phyloP scores from a whole-genome alignment of 2,113 vertebrate species.

The Leptocoma aspasia region DNA sequence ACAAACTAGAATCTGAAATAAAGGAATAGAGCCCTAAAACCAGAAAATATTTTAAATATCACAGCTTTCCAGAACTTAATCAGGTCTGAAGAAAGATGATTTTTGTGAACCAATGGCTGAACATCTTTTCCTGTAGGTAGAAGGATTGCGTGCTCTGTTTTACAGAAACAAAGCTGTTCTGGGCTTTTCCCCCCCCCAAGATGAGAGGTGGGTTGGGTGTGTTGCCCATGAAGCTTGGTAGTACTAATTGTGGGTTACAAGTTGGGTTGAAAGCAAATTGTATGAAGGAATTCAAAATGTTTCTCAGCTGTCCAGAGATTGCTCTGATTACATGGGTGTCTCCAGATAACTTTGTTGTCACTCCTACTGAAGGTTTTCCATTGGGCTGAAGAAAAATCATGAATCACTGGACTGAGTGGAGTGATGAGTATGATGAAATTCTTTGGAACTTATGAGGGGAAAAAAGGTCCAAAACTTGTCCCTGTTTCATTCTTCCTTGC shows the following conservation, averaged over 20 bases:
- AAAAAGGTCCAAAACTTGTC: not conserved
- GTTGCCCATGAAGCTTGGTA: not conserved
- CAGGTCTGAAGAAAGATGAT: not conserved
- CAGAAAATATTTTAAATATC: not conserved
- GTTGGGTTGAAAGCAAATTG: not conserved
- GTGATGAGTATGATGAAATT: not conserved
- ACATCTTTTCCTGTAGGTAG: not conserved
- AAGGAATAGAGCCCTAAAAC: not conserved
- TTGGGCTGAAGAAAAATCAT: not conserved
- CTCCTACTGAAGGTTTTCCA: not conserved
- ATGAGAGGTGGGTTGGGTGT: not conserved
- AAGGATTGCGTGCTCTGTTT: not conserved
- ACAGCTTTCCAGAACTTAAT: not conserved
- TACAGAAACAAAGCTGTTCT: not conserved
- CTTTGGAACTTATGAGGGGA: not conserved
- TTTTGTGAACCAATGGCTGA: not conserved
- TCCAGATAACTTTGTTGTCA: not conserved
- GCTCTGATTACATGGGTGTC: not conserved
- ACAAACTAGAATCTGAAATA: not conserved
- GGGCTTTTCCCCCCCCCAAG: rapidly evolving
- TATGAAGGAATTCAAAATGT: not conserved
- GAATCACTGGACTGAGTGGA: not conserved
- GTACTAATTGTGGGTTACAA: not conserved
- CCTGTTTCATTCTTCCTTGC: not conserved
- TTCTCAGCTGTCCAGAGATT: not conserved